Evolutionary conservation across 30 jellyfish, hydroid and myxozoan genomes (phyloP), one percentile per base, ranked within the genome.

Genomic region (Mastigias papua): DNA sequence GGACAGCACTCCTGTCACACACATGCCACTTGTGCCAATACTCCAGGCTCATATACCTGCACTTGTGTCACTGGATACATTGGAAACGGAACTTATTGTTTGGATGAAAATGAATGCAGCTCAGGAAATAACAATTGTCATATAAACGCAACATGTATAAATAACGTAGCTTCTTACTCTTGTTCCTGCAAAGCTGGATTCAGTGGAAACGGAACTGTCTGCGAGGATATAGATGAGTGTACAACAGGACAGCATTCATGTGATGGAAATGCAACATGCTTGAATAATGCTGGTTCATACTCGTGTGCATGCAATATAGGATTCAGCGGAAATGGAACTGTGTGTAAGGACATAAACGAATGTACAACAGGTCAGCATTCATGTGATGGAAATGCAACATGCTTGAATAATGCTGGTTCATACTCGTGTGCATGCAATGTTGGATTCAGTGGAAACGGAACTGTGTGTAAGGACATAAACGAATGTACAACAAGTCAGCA

Each of bases 161-260:
- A 82, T 32, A 66, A 13, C 48, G 60, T 26, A 34, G 91, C 84
- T 1, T 82, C 91, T 0, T 82, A 35, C 34, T 22, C 82, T 13
- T 82, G 91, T 35, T 7, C 84, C 30, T 82, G 91, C 77, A 68
- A 26, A 4, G 27, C 75, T 48, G 91, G 91, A 9, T 82, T 42
- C 74, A 66, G 78, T 42, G 91, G 91, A 2, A 67, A 48, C 50
- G 87, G 87, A 49, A 51, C 73, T 11, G 7, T 6, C 8, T 76
- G 87, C 50, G 60, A 9, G 27, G 74, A 51, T 76, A 69, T 26
- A 20, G 17, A 69, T 31, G 62, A 27, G 17, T 69, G 62, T 9
- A 20, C 61, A 27, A 54, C 25, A 6, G 25, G 20, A 54, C 25
- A 6, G 20, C 25, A 19, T 54, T 54, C 17, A 19, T 54, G 25